These are phyloP conservation scores for Conger conger DNA, from an alignment of 2,113 vertebrate species.

Conservation along the genomic window DNA sequence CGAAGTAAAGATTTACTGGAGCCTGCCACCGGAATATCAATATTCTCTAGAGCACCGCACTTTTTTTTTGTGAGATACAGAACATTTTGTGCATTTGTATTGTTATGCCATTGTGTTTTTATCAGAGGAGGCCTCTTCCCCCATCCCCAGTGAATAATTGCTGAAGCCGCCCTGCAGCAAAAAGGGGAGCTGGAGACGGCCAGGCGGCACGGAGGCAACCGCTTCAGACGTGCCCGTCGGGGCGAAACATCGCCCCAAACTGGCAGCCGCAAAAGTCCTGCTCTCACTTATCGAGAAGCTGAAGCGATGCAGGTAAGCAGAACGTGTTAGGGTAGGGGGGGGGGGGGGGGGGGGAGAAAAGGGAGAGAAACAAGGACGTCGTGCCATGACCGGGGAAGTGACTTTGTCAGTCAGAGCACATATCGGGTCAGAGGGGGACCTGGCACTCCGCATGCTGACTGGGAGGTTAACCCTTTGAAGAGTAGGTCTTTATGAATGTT, in stretches of 20 bases:
- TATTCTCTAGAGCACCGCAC: neutral
- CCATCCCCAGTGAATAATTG: slow-evolving; percentile 2
- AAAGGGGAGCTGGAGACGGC: neutral
- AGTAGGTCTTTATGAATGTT: no score
- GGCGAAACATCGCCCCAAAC: neutral
- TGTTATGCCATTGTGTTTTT: neutral
- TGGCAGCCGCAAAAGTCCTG: neutral
- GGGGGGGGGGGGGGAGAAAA: neutral
- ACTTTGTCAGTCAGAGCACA: no score
- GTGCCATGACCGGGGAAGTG: neutral
- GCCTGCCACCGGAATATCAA: neutral
- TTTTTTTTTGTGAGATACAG: neutral
- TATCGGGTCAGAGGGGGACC: no score
- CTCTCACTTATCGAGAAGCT: neutral
- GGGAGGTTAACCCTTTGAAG: no score
- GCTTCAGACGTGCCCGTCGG: neutral
- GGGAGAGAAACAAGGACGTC: neutral
- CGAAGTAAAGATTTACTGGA: neutral
- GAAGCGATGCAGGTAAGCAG: neutral
- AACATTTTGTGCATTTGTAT: neutral
- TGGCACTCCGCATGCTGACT: no score
- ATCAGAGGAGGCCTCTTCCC: neutral
- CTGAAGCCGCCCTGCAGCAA: neutral
- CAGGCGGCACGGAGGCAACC: neutral
- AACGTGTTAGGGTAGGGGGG: neutral